Evolutionary conservation across 2,113 vertebrate species (phyloP), one percentile per base, ranked within the genome.

Genomic region (Corythaixoides concolor): DNA sequence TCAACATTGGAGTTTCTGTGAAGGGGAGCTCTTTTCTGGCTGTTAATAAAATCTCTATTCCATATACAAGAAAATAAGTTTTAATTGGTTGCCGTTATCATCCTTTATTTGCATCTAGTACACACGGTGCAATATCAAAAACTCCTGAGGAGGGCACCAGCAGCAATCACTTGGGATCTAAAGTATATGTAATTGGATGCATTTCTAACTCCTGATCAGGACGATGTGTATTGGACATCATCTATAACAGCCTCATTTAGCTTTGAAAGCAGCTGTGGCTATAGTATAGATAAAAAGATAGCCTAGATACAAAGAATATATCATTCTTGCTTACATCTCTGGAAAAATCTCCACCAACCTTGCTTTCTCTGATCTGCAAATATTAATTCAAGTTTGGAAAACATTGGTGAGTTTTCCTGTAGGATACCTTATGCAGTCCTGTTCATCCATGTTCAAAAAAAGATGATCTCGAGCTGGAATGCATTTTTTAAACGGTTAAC

Each of bases 141-240:
- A 39, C 14, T 89, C 91, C 93, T 96, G 95, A 96, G 93, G 94
- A 95, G 94, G 94, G 95, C 95, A 96, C 93, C 85, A 96, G 89
- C 85, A 95, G 84, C 96, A 96, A 88, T 6, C 87, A 76, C 91
- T 96, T 96, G 81, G 89, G 81, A 94, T 21, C 2, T 8, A 23
- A 96, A 70, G 5, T 53, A 6, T 23, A 4, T 63, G 39, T 39
- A 59, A 43, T 27, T 55, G 39, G 77, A 66, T 63, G 35, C 18
- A 26, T 78, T 93, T 87, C 76, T 50, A 66, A 70, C 26, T 81
- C 43, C 69, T 87, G 8, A 67, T 85, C 33, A 78, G 80, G 24
- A 27, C 62, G 73, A 6, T 5, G 39, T 64, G 49, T 58, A 23
- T 35, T 74, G 59, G 75, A 32, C 12, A 32, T 58, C 0, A 0